Conservation (phyloP, 2,113 vertebrate genomes). For the Microtus oregoni region DNA sequence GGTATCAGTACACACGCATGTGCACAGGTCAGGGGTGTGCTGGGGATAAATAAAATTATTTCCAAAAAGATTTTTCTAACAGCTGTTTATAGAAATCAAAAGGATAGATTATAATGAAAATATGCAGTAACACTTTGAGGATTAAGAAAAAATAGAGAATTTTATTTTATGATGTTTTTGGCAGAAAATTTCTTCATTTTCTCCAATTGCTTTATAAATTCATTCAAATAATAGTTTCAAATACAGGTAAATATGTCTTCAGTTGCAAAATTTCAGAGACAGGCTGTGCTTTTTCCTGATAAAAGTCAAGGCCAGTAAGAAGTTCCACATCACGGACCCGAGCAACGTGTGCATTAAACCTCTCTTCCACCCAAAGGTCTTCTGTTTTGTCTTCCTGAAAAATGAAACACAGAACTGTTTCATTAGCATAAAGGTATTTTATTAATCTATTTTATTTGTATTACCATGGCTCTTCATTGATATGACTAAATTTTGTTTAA, state of each 20-base stretch:
- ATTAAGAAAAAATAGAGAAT: constrained; percentile 41
- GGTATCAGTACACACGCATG: background rate
- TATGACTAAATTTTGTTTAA: constrained; percentile 7
- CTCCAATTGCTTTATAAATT: constrained; percentile 22
- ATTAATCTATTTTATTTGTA: background rate
- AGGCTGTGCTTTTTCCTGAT: constrained; percentile 88
- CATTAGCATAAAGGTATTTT: constrained; percentile 31
- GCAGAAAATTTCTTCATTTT: constrained; percentile 41
- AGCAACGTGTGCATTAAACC: constrained; percentile 90
- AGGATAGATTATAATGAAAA: background rate
- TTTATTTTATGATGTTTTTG: constrained; percentile 24
- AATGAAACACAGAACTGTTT: constrained; percentile 65
- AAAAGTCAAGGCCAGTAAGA: constrained; percentile 96
- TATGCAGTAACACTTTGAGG: background rate
- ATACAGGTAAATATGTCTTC: constrained; percentile 92
- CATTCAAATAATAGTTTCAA: constrained; percentile 81
- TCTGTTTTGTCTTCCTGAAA: constrained; percentile 84
- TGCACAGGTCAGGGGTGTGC: background rate
- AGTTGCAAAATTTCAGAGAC: constrained; percentile 92
- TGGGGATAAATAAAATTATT: background rate
- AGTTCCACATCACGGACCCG: constrained; percentile 95
- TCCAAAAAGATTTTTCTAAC: background rate
- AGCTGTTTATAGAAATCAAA: background rate
- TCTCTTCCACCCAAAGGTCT: constrained; percentile 90
- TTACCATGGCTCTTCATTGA: constrained; percentile 36